Evolutionary conservation across 30 jellyfish, hydroid and myxozoan genomes (phyloP).

Genomic region (Mastigias papua): DNA sequence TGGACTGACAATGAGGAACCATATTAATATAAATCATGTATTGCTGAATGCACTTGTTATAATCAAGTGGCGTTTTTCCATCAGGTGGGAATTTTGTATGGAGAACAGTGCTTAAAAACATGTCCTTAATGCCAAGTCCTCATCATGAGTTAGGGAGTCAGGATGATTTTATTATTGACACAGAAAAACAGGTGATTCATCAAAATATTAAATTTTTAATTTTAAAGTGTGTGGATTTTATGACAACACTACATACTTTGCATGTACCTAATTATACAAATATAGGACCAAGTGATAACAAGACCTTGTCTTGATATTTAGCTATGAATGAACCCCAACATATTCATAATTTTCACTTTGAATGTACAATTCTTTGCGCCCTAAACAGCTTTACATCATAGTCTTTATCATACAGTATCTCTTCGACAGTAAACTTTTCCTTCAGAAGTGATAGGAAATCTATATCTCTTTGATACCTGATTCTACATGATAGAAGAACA

Average conservation of each 20-base stretch:
- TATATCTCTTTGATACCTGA: constrained; percentile 69
- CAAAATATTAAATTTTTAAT: not conserved
- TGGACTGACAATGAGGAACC: too few species aligned
- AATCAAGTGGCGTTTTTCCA: not conserved
- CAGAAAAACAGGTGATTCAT: constrained; percentile 40
- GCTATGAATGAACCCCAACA: too few species aligned
- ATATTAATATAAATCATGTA: too few species aligned
- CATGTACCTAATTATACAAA: not conserved
- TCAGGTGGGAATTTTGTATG: constrained; percentile 12
- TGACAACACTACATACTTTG: too few species aligned
- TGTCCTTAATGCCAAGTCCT: constrained; percentile 57
- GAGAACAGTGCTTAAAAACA: constrained; percentile 61
- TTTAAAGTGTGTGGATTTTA: not conserved
- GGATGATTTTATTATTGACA: constrained; percentile 29
- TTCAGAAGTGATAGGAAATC: constrained; percentile 56
- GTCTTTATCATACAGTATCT: constrained; percentile 33
- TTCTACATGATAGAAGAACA: constrained; percentile 67
- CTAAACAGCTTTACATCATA: constrained; percentile 66
- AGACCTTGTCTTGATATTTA: too few species aligned
- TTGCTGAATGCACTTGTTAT: not conserved
- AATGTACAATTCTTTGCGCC: not conserved
- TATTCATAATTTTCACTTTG: not conserved
- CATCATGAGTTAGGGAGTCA: constrained; percentile 71
- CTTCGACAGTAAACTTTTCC: constrained; percentile 38
- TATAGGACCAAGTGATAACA: not conserved